Percentiles rank a stretch among this genome's conserved stretches.
Evolutionary conservation across 2,113 vertebrate genomes (phyloP).

Genomic region (Sinocyclocheilus grahami): DNA sequence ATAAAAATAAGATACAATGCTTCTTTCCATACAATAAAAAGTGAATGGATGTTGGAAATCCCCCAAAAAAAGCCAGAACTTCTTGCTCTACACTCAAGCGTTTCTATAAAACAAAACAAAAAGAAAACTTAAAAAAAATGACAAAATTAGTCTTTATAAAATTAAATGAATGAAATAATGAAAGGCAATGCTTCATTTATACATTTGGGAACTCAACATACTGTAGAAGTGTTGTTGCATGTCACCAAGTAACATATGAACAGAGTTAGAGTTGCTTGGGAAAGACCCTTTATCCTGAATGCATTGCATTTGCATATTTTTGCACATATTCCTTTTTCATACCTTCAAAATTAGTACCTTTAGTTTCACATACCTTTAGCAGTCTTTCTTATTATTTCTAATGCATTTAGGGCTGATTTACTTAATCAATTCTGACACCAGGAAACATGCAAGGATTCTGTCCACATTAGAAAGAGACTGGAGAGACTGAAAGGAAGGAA

Average conservation of each 20-base stretch:
- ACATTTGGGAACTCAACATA: no score
- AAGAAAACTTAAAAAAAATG: no score
- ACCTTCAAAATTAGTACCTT: no score
- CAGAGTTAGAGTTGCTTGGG: neutral
- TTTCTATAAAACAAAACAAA: neutral
- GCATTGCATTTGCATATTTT: neutral
- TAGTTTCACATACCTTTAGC: neutral
- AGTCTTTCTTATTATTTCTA: neutral
- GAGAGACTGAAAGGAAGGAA: constrained; percentile 56
- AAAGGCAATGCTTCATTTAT: no score
- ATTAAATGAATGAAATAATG: no score
- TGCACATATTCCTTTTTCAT: neutral
- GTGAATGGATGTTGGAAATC: neutral
- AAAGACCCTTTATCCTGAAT: neutral
- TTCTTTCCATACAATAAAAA: neutral
- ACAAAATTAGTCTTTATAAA: no score
- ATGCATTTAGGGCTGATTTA: neutral
- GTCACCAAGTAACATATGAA: no score
- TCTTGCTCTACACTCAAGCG: neutral
- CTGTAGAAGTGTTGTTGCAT: no score
- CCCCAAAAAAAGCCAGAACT: neutral
- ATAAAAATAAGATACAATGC: neutral
- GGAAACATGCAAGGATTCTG: neutral
- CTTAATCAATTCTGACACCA: neutral
- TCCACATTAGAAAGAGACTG: constrained; percentile 35